Evolutionary conservation across 2,888 invertebrate genomes (phyloP).

Genomic region (Dynastes grantii): DNA sequence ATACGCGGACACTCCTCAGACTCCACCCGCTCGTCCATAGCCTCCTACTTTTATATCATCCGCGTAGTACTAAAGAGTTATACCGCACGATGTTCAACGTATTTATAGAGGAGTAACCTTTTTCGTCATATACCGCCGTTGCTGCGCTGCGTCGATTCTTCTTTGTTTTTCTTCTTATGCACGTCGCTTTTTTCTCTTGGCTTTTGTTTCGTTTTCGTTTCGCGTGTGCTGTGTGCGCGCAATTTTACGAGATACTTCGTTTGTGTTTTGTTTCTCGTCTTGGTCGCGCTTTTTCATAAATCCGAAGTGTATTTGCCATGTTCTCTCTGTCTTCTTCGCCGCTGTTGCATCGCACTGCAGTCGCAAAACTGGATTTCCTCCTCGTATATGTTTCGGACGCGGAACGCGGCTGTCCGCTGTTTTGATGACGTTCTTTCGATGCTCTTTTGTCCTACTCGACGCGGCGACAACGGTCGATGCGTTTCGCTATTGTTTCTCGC

Average conservation of each 20-base stretch:
- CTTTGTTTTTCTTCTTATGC: slow-evolving; percentile 15
- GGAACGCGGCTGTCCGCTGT: not conserved
- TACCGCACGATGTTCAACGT: slow-evolving; percentile 23
- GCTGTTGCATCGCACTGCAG: not conserved
- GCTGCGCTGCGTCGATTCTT: slow-evolving; percentile 18
- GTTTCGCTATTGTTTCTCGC: slow-evolving; percentile 28
- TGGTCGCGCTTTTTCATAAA: slow-evolving; percentile 2
- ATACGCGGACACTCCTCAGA: slow-evolving; percentile 67
- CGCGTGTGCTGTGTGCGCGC: not conserved
- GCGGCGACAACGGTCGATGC: slow-evolving; percentile 4
- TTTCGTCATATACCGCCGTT: not conserved
- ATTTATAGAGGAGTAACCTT: slow-evolving; percentile 33
- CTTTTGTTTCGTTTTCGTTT: slow-evolving; percentile 5
- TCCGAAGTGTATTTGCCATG: slow-evolving; percentile 8
- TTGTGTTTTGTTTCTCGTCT: slow-evolving; percentile 33
- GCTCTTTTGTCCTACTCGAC: slow-evolving; percentile 34
- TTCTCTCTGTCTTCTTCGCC: not conserved
- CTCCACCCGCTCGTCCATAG: slow-evolving; percentile 63
- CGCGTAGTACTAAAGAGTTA: slow-evolving; percentile 33
- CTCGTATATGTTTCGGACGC: not conserved
- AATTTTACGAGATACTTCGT: slow-evolving; percentile 12
- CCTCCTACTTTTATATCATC: slow-evolving; percentile 62
- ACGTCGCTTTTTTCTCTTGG: not conserved
- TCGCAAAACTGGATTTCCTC: not conserved
- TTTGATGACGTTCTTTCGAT: slow-evolving; percentile 6